phyloP scores from a whole-genome alignment of 2,797 vertebrate species.

The Catamblyrhynchus diadema region DNA sequence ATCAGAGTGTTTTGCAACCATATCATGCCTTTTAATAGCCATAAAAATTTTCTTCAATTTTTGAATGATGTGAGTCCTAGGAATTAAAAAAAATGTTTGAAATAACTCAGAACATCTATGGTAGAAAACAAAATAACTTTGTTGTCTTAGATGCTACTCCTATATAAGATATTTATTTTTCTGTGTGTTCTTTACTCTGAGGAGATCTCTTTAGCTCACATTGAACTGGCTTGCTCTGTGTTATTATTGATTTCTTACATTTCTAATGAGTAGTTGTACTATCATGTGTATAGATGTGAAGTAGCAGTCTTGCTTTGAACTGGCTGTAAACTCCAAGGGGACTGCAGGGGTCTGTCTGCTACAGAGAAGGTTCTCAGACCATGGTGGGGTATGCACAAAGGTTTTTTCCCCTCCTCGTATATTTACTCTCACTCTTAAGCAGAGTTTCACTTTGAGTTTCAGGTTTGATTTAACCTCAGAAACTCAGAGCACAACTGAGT shows the following conservation, averaged over 20 bases:
- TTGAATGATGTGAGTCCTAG: not conserved
- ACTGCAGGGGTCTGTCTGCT: not conserved
- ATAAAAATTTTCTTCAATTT: not conserved
- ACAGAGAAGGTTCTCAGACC: not conserved
- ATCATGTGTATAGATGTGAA: not conserved
- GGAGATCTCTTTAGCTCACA: not conserved
- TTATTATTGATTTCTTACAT: not conserved
- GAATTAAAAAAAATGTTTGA: not conserved
- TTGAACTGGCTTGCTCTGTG: not conserved
- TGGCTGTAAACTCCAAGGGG: not conserved
- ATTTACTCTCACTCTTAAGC: not conserved
- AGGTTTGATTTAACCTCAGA: slow-evolving; percentile 12
- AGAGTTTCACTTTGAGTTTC: slow-evolving; percentile 15
- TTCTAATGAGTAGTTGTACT: not conserved
- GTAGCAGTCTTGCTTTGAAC: not conserved
- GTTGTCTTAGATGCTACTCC: not conserved
- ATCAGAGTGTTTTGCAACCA: not conserved
- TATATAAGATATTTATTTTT: not conserved
- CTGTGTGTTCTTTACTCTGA: not conserved
- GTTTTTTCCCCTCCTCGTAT: not conserved
- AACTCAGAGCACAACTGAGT: slow-evolving; percentile 18
- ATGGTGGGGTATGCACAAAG: not conserved
- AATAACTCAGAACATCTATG: not conserved
- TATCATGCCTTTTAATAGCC: not conserved
- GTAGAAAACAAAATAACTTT: not conserved